Base-by-base conservation (phyloP, 2,797 vertebrate genomes). In the Crocidura indochinensis region DNA sequence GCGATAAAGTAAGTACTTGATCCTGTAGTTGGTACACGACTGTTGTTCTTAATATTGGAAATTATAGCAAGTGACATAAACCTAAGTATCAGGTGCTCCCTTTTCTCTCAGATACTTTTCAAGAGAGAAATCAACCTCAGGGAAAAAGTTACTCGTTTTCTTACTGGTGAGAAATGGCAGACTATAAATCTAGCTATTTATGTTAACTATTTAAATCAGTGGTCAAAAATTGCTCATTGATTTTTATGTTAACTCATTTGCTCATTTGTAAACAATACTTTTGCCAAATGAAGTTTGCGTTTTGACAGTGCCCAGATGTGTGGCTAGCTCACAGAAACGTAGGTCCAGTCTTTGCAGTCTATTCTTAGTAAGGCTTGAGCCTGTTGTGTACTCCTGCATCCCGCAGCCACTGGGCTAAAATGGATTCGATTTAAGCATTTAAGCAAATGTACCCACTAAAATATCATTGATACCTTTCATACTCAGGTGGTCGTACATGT, bases 401-500 rank as follows among this genome's bases (percentile, higher is more conserved):
- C 26, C 26, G 14, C 68, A 91, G 4, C 15, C 22, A 64, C 3
- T 2, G 65, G 26, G 5, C 62, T 91, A 87, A 92, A 89, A 86
- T 64, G 24, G 22, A 22, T 64, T 8, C 4, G 20, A 26, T 64
- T 95, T 84, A 73, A 53, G 64, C n/a, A 64, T 78, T 95, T 84
- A 73, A 53, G 64, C n/a, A 64, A 75, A 46, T 84, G 8, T 91
- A 73, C 44, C 84, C 78, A 81, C 51, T 73, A 60, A 68, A n/a
- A 87, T 87, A 93, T 93, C 85, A 93, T 88, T 47, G 90, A 65
- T 94, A 27, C 29, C 51, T 91, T 91, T 87, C 10, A 5, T 91
- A 80, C 2, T 38, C 38, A 38, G 38, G 5, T 38, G 38, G 5
- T 38, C 5, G 38, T 38, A 38, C 38, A 38, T 38, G 38, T 38